A percentile compares a stretch with the other conserved stretches of the same genome.
phyloP scores from a whole-genome alignment of 2,888 invertebrate species.

The Andrena flavipes region DNA sequence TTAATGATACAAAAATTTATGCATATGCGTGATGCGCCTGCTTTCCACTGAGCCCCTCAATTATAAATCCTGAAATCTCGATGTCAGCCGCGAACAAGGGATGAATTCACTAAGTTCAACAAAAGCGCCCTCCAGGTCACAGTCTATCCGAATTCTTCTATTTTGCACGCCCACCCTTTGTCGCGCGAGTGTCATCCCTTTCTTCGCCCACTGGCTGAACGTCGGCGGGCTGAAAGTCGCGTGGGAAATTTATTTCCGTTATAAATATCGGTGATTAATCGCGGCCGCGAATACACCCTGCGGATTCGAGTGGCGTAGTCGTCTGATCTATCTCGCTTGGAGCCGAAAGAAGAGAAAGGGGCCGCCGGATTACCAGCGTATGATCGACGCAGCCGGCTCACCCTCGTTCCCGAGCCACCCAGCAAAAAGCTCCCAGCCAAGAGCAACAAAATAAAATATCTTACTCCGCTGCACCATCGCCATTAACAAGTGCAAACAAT shows the following conservation, averaged over 20 bases:
- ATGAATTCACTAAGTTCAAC: not conserved
- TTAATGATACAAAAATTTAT: too few species aligned
- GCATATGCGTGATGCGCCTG: too few species aligned
- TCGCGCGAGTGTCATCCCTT: constrained; percentile 6
- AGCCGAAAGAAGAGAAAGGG: constrained; percentile 27
- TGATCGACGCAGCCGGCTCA: constrained; percentile 21
- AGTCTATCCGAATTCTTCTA: constrained; percentile 7
- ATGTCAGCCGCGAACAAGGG: not conserved
- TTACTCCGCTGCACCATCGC: too few species aligned
- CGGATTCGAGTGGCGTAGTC: constrained; percentile 48
- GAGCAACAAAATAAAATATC: too few species aligned
- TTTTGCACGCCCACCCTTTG: not conserved
- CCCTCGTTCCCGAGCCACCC: not conserved
- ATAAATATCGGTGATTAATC: constrained; percentile 67
- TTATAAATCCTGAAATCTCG: not conserved
- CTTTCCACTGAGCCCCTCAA: too few species aligned
- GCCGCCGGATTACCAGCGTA: constrained; percentile 29
- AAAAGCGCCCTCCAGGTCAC: constrained; percentile 7
- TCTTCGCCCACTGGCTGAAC: constrained; percentile 14
- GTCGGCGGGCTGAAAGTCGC: constrained; percentile 38
- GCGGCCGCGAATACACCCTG: constrained; percentile 49
- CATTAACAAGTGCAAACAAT: too few species aligned
- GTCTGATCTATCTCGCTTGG: constrained; percentile 34
- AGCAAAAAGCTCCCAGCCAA: too few species aligned
- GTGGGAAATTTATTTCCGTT: constrained; percentile 60